phyloP scores from a whole-genome alignment of 1,140 invertebrate genomes.

The Pseudomyrmex concolor region DNA sequence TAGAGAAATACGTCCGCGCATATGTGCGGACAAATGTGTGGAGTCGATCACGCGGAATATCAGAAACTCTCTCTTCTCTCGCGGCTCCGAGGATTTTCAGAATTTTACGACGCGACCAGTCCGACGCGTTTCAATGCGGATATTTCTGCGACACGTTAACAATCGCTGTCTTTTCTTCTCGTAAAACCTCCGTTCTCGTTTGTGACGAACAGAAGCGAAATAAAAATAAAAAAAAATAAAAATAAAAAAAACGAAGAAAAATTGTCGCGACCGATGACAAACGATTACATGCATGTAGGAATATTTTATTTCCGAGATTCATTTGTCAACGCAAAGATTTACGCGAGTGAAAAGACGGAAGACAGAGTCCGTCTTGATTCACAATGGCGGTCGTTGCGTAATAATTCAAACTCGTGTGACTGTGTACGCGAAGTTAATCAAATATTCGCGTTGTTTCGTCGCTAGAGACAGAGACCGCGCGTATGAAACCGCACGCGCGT shows the following conservation, averaged over 20 bases:
- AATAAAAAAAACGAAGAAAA: slow-evolving; percentile 2
- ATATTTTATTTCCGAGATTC: neutral
- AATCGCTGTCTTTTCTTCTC: neutral
- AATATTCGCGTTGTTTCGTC: slow-evolving; percentile 12
- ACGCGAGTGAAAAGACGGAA: neutral
- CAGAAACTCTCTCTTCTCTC: neutral
- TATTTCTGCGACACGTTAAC: slow-evolving; percentile 34
- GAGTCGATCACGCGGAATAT: slow-evolving; percentile 50
- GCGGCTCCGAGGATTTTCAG: slow-evolving; percentile 14
- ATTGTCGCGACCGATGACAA: neutral
- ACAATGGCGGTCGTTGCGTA: neutral
- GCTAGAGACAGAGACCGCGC: neutral
- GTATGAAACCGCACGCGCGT: neutral
- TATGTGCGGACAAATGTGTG: slow-evolving; percentile 23
- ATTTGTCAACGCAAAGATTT: neutral
- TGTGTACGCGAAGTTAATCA: slow-evolving; percentile 36
- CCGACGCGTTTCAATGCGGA: slow-evolving; percentile 27
- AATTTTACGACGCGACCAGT: slow-evolving; percentile 11
- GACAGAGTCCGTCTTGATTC: neutral
- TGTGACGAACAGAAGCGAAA: neutral
- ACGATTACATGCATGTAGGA: neutral
- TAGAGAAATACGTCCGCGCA: no score
- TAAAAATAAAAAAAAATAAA: neutral
- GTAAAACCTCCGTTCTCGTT: neutral
- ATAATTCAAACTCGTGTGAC: neutral